Conservation (phyloP, 30 jellyfish, hydroid and myxozoan genomes). For the Aurelia sp. region DNA sequence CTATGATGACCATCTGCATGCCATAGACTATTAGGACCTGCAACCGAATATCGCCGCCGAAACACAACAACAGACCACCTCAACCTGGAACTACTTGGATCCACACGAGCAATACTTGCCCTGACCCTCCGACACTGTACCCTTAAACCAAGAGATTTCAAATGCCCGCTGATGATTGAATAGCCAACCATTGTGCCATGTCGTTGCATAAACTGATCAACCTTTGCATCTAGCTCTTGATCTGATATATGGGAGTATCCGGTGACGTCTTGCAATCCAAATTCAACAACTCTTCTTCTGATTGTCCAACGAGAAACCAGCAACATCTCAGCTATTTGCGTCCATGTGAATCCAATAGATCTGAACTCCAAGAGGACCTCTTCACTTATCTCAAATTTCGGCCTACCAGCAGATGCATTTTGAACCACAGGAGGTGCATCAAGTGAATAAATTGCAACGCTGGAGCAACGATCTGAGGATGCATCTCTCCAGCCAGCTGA, state of each 20-base stretch:
- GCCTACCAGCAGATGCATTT: too few species aligned
- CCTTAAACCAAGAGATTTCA: slow-evolving; percentile 48
- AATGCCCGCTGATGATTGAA: slow-evolving; percentile 20
- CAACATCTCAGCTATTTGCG: slow-evolving; percentile 37
- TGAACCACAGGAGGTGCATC: too few species aligned
- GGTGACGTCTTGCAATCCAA: slow-evolving; percentile 12
- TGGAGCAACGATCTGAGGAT: slow-evolving; percentile 37
- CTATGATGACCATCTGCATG: slow-evolving; percentile 78
- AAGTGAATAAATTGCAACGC: slow-evolving; percentile 26
- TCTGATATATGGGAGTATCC: slow-evolving; percentile 47
- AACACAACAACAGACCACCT: slow-evolving; percentile 58
- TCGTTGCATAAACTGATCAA: slow-evolving; percentile 6
- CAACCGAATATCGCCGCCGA: slow-evolving; percentile 63
- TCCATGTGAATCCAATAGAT: background rate
- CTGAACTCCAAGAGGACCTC: slow-evolving; percentile 10
- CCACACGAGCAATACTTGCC: slow-evolving; percentile 54
- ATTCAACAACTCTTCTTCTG: slow-evolving; percentile 36
- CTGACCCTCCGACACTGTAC: slow-evolving; percentile 50
- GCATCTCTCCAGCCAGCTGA: slow-evolving; percentile 32
- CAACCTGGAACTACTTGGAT: slow-evolving; percentile 36
- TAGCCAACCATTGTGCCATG: slow-evolving; percentile 58
- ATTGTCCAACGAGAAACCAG: slow-evolving; percentile 50
- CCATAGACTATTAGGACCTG: slow-evolving; percentile 73
- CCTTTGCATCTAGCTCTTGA: slow-evolving; percentile 42
- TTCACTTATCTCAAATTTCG: too few species aligned